phyloP scores from a whole-genome alignment of 2,888 invertebrate genomes.

The Ischnus inquisitorius region DNA sequence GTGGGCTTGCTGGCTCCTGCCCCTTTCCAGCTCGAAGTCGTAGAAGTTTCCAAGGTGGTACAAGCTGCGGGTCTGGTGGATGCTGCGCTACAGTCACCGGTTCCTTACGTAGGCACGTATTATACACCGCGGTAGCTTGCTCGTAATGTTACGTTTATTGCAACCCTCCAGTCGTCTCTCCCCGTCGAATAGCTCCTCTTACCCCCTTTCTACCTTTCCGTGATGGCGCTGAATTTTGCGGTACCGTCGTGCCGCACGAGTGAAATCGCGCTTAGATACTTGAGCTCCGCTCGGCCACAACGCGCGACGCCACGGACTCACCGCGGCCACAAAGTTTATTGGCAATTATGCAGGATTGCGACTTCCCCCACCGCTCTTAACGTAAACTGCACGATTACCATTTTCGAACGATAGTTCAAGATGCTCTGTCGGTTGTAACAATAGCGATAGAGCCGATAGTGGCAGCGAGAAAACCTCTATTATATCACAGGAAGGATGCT shows the following conservation, averaged over 20 bases:
- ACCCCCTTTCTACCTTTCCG: constrained; percentile 43
- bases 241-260: constrained; percentile 55
- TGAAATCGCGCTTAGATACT: constrained; percentile 2
- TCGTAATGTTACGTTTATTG: constrained; percentile 70
- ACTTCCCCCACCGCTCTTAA: constrained; percentile 13
- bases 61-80: constrained; percentile 3
- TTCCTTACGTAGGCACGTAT: constrained; percentile 46
- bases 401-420: constrained; percentile 51
- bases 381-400: constrained; percentile 60
- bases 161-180: constrained; percentile 10
- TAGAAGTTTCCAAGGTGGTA: constrained; percentile 41
- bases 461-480: neutral
- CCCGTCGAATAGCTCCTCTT: neutral
- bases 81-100: constrained; percentile 13
- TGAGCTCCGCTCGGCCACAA: constrained; percentile 24
- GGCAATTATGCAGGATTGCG: constrained; percentile 60
- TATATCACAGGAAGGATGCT: neutral
- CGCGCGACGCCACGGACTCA: constrained; percentile 31
- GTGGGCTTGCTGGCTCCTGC: neutral
- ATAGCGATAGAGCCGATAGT: neutral
- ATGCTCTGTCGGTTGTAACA: constrained; percentile 22
- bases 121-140: constrained; percentile 26
- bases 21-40: constrained; percentile 10
- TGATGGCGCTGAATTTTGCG: constrained; percentile 73
- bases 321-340: constrained; percentile 60